Percentiles rank a stretch among this genome's conserved stretches.
Conservation (phyloP, 2,888 invertebrate species). For the Subacronicta megacephala region DNA sequence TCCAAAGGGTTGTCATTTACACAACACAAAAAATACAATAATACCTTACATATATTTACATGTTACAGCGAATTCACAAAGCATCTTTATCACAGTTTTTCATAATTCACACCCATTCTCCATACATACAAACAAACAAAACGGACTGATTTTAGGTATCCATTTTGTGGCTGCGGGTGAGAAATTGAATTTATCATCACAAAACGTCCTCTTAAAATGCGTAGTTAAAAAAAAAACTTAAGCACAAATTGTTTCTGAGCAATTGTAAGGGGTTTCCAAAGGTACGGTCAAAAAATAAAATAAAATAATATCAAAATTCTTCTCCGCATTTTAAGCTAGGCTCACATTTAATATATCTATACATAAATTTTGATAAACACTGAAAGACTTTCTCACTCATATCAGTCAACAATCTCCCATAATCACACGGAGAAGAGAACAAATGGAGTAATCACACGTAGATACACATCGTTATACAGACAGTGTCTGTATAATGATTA, state of each 20-base stretch:
- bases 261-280: too few relatives aligned
- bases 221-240: too few relatives aligned
- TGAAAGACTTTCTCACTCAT: neutral
- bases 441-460: neutral
- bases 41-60: constrained; percentile 57
- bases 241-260: too few relatives aligned
- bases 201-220: too few relatives aligned
- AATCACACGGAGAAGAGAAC: constrained; percentile 1
- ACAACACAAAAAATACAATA: constrained; percentile 30
- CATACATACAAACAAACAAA: constrained; percentile 22
- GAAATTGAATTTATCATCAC: too few relatives aligned
- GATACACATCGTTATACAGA: neutral
- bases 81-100: constrained; percentile 82
- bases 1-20: constrained; percentile 31
- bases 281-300: too few relatives aligned
- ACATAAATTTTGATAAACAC: too few relatives aligned
- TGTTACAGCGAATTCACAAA: constrained; percentile 75
- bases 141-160: neutral
- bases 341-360: neutral
- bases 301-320: too few relatives aligned
- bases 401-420: neutral
- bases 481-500: too few relatives aligned
- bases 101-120: constrained; percentile 80
- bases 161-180: neutral
- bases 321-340: too few relatives aligned